Base-by-base conservation (phyloP, 1,140 invertebrate genomes). In the Homarus americanus region DNA sequence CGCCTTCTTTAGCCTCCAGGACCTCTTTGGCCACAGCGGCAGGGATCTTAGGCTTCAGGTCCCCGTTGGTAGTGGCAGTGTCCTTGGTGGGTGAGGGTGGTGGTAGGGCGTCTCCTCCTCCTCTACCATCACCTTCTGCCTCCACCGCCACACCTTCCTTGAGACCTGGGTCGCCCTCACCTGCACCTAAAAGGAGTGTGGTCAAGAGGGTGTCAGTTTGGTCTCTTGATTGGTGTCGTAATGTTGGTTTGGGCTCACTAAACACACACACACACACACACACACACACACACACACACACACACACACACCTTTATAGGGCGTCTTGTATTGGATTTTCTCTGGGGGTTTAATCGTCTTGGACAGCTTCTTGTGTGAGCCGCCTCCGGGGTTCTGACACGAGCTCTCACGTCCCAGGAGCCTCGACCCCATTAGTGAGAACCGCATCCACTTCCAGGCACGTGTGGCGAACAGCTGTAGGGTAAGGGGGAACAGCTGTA, bases 381-480 rank as follows among this genome's bases (percentile, higher is more conserved):
- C 80, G 1, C 66, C 78, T 2, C 28, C 32, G 38, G 73, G 87
- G 17, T 79, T 89, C n/a, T n/a, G n/a, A n/a, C n/a, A n/a, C 0
- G 78, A 89, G 17, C 41, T 82, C 41, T 89, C 87, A 20, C 87
- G 38, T 24, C 63, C 53, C 2, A 89, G 78, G 1, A 89, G 69
- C n/a, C 79, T 38, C 3, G 87, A 89, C 3, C 87, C 87, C 32
- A 89, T 53, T 3, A 89, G 79, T 10, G 87, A 79, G n/a, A 82
- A 28, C 2, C 87, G 38, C 32, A 89, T 49, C 87, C 87, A 89
- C 0, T 79, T 78, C 87, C 87, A 89, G 17, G 78, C 87, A 0
- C 79, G 58, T 1, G 87, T 82, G 32, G 80, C 41, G 44, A 89
- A 89, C 58, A 89, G 41, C 87, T 89, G 87, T 9, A 17, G 53